Evolutionary conservation across 2,113 vertebrate genomes (phyloP), one percentile per base, ranked within the genome.

Genomic region (Rhynchopsitta pachyrhyncha): DNA sequence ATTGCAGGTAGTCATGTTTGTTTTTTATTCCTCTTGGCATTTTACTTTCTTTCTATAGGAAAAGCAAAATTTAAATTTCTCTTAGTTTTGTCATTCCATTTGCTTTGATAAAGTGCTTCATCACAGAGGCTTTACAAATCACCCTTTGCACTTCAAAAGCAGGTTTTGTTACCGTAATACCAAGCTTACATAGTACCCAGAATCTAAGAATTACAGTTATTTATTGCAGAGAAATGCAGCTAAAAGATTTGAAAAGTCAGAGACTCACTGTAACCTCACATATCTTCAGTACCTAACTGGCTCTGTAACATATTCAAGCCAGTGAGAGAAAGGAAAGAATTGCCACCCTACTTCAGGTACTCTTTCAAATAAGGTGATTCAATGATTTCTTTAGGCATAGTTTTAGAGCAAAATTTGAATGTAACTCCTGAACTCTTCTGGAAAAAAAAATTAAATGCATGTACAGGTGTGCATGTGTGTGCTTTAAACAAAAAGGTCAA

Each of bases 101-200:
- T 16, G 55, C 82, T 88, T 77, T 96, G 88, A 77, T 94, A 88
- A 92, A 88, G 9, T 60, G 69, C 7, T 87, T 86, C 80, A 78
- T 83, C 73, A 75, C 17, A 8, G 47, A 94, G 69, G 50, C 46
- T 86, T 93, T 94, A 86, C 90, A 94, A 93, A 88, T 57, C 94
- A 86, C 47, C 52, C 57, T 71, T 62, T 76, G 68, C 28, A 80
- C 24, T 86, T 93, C 55, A 90, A 92, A 92, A 88, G 44, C 15
- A 52, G 10, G 6, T 81, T 91, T 86, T 93, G 50, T 52, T 60
- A 42, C 23, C n/a, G 6, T 64, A 86, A 70, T 24, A 90, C 13
- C 31, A 81, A 83, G 75, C 17, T 42, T 35, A 10, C 1, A 1
- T 35, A 35, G 13, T 27, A 70, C 10, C 31, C 31, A 80, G 25